Conservation (phyloP, 2,113 vertebrate genomes). For the Vulpes lagopus region DNA sequence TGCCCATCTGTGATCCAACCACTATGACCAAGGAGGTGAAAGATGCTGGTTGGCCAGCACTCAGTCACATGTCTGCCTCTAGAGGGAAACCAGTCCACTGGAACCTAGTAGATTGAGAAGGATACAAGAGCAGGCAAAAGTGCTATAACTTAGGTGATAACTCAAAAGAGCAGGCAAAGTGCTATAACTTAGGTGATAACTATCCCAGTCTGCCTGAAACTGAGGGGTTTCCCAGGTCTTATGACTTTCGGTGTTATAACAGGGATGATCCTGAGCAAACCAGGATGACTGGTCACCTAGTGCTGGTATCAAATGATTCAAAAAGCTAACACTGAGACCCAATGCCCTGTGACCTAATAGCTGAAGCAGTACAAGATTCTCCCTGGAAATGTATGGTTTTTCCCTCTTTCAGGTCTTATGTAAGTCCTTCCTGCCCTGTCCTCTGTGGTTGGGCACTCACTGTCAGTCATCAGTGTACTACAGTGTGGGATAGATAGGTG, state of each 20-base stretch:
- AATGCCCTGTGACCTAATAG: background rate
- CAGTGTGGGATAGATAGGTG: background rate
- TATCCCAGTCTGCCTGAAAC: background rate
- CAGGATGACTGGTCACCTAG: background rate
- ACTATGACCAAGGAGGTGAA: background rate
- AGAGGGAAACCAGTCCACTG: background rate
- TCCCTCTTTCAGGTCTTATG: background rate
- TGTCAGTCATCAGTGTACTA: background rate
- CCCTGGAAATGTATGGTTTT: background rate
- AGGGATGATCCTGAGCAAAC: background rate
- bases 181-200: background rate
- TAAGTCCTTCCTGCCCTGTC: background rate
- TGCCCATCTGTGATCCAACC: background rate
- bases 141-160: background rate
- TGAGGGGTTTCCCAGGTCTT: background rate
- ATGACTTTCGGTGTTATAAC: background rate
- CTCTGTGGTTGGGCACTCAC: background rate
- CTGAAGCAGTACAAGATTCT: background rate
- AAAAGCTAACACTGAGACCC: constrained; percentile 31
- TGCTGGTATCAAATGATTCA: constrained; percentile 41
- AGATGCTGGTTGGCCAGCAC: background rate
- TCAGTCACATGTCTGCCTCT: background rate
- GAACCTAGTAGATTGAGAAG: background rate
- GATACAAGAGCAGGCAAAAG: background rate
- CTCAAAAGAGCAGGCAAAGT: background rate